phyloP scores from a whole-genome alignment of 2,888 invertebrate species.

The Caprella mutica region DNA sequence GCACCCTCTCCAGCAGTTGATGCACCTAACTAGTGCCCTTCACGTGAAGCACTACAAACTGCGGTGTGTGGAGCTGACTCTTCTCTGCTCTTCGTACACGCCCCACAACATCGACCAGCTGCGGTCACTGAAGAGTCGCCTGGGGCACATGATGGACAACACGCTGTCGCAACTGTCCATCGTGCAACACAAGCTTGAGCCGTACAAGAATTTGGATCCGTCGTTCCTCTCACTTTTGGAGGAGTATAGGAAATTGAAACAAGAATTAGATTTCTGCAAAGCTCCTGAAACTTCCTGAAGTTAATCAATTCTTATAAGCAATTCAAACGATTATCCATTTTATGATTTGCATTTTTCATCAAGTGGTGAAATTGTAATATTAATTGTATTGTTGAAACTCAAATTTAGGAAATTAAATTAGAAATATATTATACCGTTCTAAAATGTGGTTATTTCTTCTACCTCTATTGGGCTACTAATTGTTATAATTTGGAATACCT shows the following conservation, averaged over 20 bases:
- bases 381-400: no score
- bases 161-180: neutral
- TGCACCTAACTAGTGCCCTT: neutral
- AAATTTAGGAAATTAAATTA: no score
- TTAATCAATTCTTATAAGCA: no score
- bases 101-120: neutral
- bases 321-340: no score
- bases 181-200: conserved; percentile 7
- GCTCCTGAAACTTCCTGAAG: no score
- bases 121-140: neutral
- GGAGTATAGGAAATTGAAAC: conserved; percentile 6
- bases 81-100: neutral
- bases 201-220: conserved; percentile 1
- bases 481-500: no score
- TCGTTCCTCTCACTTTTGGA: conserved; percentile 2
- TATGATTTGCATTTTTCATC: no score
- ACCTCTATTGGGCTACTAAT: no score
- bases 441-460: no score
- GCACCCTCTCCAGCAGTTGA: neutral
- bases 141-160: neutral
- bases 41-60: conserved; percentile 9
- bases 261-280: conserved; percentile 1
- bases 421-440: no score
- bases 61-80: conserved; percentile 4
- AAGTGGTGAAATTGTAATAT: no score